phyloP scores from a whole-genome alignment of 2,113 vertebrate species.

The Talpa occidentalis region DNA sequence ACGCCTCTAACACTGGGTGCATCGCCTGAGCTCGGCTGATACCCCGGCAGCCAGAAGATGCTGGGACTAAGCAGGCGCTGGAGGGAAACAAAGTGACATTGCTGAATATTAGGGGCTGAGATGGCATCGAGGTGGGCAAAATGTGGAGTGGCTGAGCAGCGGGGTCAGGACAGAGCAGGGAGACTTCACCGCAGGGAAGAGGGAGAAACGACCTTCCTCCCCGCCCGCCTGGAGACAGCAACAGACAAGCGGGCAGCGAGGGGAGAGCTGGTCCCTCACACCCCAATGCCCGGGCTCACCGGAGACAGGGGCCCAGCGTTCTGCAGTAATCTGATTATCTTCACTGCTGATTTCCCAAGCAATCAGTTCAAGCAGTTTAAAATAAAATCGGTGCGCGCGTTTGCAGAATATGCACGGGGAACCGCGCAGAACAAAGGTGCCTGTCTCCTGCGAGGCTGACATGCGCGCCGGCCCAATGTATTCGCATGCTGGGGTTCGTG shows the following conservation, averaged over 20 bases:
- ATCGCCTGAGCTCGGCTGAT: background rate
- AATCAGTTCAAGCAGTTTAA: slow-evolving; percentile 5
- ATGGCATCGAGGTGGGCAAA: background rate
- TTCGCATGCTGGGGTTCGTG: background rate
- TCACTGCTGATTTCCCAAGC: background rate
- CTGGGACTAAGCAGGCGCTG: background rate
- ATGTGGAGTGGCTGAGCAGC: background rate
- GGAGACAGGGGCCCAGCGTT: no score
- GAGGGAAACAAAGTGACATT: background rate
- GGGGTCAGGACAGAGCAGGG: background rate
- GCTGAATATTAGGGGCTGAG: background rate
- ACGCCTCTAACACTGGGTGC: background rate
- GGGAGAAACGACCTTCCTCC: no score
- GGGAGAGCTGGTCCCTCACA: no score
- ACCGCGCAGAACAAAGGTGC: background rate
- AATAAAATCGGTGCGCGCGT: background rate
- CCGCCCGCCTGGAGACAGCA: background rate
- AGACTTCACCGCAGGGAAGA: rapidly evolving
- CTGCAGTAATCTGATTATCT: background rate
- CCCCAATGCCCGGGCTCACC: no score
- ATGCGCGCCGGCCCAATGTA: no score
- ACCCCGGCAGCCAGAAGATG: background rate
- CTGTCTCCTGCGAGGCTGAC: background rate
- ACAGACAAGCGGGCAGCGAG: background rate
- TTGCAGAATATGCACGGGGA: no score